phyloP scores from a whole-genome alignment of 2,888 invertebrate species.

The Lepetodrilus schrolli region DNA sequence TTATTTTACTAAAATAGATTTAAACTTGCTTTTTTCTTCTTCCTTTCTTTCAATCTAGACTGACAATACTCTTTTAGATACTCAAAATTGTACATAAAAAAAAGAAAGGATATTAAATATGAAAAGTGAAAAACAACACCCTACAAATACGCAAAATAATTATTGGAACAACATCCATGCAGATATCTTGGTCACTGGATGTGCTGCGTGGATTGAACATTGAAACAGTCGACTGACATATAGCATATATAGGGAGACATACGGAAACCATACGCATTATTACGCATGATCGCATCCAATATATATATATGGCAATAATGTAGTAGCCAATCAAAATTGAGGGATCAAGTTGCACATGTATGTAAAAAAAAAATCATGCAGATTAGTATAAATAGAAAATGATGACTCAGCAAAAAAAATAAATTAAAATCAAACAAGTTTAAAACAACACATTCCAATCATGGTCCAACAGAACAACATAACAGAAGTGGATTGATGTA shows the following conservation, averaged over 20 bases:
- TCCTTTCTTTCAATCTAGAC: no score
- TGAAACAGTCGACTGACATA: neutral
- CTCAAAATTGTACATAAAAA: no score
- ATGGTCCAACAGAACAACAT: neutral
- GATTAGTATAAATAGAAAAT: conserved; percentile 22
- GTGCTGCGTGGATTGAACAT: neutral
- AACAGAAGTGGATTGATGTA: conserved; percentile 1
- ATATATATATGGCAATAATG: no score
- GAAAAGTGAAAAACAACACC: neutral
- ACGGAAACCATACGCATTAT: neutral
- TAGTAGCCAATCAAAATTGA: neutral
- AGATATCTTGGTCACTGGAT: neutral
- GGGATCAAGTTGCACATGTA: neutral
- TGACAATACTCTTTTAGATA: no score
- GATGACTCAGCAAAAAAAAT: conserved; percentile 14
- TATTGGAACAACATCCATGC: neutral
- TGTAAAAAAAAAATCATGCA: conserved; percentile 3
- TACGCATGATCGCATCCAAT: no score
- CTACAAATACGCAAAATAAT: neutral
- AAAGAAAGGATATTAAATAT: no score
- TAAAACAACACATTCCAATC: conserved; percentile 8
- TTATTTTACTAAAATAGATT: no score
- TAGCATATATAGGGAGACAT: no score
- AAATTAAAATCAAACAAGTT: no score
- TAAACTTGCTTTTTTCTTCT: no score